Evolutionary conservation across 2,888 invertebrate species (phyloP), one percentile per base, ranked within the genome.

Genomic region (Megalurothrips usitatus): DNA sequence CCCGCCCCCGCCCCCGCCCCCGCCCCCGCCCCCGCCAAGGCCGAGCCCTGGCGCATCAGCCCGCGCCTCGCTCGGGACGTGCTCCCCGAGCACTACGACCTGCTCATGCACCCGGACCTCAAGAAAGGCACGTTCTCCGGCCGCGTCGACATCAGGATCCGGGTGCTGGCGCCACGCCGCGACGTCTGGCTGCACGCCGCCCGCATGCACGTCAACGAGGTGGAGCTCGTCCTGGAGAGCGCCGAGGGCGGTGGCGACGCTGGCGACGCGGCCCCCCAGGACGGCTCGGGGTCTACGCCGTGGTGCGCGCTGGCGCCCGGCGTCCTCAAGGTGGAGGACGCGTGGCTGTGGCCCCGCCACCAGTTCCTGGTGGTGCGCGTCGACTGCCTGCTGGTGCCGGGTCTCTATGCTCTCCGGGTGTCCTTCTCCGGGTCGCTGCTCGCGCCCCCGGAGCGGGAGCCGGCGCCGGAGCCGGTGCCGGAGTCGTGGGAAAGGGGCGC

Each of bases 61-160:
- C 58, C 58, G 58, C 68, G 68, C 23, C 68, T 75, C 34, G n/a
- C 92, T 93, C 1, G 87, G 58, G 86, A 89, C 75, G 87, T 93
- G 0, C 85, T 87, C 49, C 95, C 95, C 0, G 84, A 86, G 26
- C 89, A 91, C 82, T 96, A 96, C 86, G 91, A 92, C 84, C 87
- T 96, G 6, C 88, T 88, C 80, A 87, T 95, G 52, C 88, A 90
- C 85, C 95, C 95, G 0, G 87, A 94, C 84, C 87, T 93, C 82
- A 87, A 89, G 83, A 85, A 89, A 84, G 90, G 89, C 82, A 85
- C 84, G 17, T 92, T 91, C 84, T 84, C 83, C 79, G 95, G 94
- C 19, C 88, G 87, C 80, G 90, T 92, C 0, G 85, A 83, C 0
- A 91, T 92, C 78, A 84, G 83, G 0, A 83, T 92, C 0, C 84